Evolutionary conservation across 2,888 invertebrate species (phyloP).

Genomic region (Pegoplata infirma): DNA sequence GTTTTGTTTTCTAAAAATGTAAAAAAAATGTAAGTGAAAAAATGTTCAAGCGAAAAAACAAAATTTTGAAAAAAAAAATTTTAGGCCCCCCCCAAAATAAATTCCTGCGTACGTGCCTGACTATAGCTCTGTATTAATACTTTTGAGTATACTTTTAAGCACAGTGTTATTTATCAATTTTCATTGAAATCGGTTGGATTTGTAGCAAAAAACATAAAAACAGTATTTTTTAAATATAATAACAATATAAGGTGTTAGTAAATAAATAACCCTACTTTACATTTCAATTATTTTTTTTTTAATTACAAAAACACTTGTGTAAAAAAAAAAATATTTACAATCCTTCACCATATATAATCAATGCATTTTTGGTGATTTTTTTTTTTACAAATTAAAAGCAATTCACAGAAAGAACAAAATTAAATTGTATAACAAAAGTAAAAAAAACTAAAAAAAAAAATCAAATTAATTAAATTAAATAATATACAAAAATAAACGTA

Average conservation of each 20-base stretch:
- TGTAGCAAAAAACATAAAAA: not conserved
- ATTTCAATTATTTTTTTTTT: not conserved
- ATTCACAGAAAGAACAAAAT: conserved; percentile 57
- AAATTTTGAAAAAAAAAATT: too few relatives aligned
- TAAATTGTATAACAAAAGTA: conserved; percentile 58
- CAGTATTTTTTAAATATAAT: not conserved
- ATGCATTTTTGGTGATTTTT: conserved; percentile 56
- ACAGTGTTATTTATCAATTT: too few relatives aligned
- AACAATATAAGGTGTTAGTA: not conserved
- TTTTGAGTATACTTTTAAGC: too few relatives aligned
- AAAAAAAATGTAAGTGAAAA: too few relatives aligned
- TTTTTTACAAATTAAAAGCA: conserved; percentile 58
- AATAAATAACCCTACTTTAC: not conserved
- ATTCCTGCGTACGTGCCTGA: too few relatives aligned
- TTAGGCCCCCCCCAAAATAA: too few relatives aligned
- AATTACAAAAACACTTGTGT: not conserved
- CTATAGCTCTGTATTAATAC: too few relatives aligned
- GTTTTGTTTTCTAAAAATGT: too few relatives aligned
- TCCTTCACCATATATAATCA: conserved; percentile 44
- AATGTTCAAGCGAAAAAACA: too few relatives aligned
- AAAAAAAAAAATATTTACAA: conserved; percentile 37
- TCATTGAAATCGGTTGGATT: not conserved
- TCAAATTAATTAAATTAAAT: conserved; percentile 12
- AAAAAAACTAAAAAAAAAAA: not conserved
- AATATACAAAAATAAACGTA: conserved; percentile 41